Conservation (phyloP, 2,797 vertebrate genomes). For the Eulemur mongoz region DNA sequence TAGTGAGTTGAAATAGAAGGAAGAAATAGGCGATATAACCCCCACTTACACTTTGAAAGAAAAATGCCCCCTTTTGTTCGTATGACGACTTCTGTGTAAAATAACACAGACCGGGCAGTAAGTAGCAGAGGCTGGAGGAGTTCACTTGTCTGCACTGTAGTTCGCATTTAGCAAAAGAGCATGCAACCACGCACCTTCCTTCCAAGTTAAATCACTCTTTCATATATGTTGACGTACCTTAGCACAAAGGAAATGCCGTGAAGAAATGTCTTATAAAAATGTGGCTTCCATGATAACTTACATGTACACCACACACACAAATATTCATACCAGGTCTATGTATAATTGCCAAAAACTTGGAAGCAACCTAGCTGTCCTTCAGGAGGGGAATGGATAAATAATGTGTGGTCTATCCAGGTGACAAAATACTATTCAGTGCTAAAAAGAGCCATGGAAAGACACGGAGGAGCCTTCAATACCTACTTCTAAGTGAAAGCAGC, state of each 20-base stretch:
- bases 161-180: not conserved
- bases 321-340: rapidly evolving
- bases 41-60: not conserved
- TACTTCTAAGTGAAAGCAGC: not conserved
- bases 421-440: rapidly evolving
- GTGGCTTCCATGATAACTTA: not conserved
- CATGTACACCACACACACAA: not conserved
- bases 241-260: not conserved
- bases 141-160: not conserved
- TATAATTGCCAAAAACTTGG: too few relatives aligned
- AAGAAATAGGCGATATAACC: rapidly evolving
- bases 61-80: not conserved
- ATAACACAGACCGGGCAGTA: rapidly evolving
- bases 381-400: rapidly evolving
- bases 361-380: not conserved
- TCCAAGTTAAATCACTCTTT: not conserved
- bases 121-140: rapidly evolving
- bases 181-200: too few relatives aligned
- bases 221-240: not conserved
- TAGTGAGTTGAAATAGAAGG: not conserved
- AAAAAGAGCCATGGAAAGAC: not conserved
- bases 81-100: not conserved
- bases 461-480: rapidly evolving
- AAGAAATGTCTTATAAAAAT: not conserved
- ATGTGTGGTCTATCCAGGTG: rapidly evolving